These are phyloP conservation scores for Cydia pomonella DNA, from an alignment of 1,140 invertebrate genomes.

Conservation along the genomic window DNA sequence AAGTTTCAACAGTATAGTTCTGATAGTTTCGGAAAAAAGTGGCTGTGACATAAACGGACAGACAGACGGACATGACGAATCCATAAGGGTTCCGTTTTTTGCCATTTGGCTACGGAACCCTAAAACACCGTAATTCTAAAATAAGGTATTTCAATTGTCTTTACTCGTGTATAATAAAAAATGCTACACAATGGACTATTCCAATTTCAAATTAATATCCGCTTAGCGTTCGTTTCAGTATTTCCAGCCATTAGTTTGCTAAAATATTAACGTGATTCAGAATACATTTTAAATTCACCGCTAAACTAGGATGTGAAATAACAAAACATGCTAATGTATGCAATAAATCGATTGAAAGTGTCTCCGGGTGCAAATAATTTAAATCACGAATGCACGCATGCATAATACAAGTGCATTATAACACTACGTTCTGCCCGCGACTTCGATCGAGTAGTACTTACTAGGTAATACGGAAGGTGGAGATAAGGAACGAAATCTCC, in stretches of 20 bases:
- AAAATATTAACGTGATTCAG: constrained; percentile 12
- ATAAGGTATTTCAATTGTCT: background rate
- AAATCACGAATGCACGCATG: background rate
- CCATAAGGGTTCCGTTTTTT: too few species aligned
- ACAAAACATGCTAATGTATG: constrained; percentile 6
- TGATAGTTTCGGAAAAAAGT: too few species aligned
- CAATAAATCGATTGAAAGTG: background rate
- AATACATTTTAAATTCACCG: background rate
- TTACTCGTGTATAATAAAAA: background rate
- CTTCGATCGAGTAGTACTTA: too few species aligned
- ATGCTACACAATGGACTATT: background rate
- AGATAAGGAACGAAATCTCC: too few species aligned
- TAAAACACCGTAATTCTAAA: background rate
- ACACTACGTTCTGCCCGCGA: too few species aligned
- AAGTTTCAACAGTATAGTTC: too few species aligned
- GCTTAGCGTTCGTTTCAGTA: background rate
- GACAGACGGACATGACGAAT: too few species aligned
- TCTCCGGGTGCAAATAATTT: constrained; percentile 12
- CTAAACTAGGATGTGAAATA: constrained; percentile 5
- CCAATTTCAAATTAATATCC: background rate
- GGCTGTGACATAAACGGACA: too few species aligned
- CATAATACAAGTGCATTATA: background rate
- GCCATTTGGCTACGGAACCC: too few species aligned
- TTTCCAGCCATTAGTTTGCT: background rate
- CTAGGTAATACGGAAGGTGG: too few species aligned